Conservation (phyloP, 2,888 invertebrate species). For the Hyalella azteca region DNA sequence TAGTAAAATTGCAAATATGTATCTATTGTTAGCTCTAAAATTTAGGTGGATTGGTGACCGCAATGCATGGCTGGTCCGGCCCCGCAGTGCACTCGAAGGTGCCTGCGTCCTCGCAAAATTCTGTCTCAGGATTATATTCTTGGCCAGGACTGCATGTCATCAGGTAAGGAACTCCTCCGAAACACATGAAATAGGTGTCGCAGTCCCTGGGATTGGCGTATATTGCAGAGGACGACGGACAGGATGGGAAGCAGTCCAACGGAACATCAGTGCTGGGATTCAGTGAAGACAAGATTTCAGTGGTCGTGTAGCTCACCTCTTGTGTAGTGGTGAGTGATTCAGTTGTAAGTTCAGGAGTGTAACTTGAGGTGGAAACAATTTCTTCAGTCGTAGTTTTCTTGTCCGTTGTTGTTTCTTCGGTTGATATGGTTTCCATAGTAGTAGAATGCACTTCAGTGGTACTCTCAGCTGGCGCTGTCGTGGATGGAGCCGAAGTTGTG, state of each 20-base stretch:
- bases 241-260: background rate
- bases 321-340: background rate
- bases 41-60: background rate
- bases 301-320: background rate
- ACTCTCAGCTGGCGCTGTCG: background rate
- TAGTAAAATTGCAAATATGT: too few species aligned
- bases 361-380: background rate
- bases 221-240: background rate
- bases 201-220: constrained; percentile 19
- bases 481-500: background rate
- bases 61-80: background rate
- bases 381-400: background rate
- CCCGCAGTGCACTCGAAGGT: background rate
- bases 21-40: too few species aligned
- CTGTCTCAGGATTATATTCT: constrained; percentile 1
- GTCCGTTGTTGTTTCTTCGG: background rate
- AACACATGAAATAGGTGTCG: background rate
- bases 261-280: background rate
- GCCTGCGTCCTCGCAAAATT: background rate
- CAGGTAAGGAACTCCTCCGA: background rate
- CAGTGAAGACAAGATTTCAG: background rate
- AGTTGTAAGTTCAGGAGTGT: background rate
- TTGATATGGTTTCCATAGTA: background rate
- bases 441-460: background rate
- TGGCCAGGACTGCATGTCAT: background rate